phyloP scores from a whole-genome alignment of 1,140 invertebrate species.

The Drosophila sturtevanti region DNA sequence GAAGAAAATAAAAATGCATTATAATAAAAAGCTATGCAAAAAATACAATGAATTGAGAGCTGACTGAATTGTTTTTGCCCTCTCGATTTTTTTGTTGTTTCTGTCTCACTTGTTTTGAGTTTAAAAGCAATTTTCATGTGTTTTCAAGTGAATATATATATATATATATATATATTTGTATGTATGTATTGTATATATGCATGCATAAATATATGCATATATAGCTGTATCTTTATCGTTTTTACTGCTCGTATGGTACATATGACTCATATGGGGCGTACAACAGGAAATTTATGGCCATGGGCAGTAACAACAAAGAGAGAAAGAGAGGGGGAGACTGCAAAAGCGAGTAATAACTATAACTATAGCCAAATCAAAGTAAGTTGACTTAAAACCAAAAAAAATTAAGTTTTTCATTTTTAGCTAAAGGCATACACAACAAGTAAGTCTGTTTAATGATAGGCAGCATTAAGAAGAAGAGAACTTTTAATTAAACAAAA shows the following conservation, averaged over 20 bases:
- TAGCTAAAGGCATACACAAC: neutral
- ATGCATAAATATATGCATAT: neutral
- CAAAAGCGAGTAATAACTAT: slow-evolving; percentile 12
- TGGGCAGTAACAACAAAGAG: slow-evolving; percentile 16
- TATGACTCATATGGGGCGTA: slow-evolving; percentile 51
- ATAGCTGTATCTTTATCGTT: slow-evolving; percentile 63
- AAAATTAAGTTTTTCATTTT: neutral
- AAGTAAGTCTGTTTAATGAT: neutral
- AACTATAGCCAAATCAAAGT: slow-evolving; percentile 1
- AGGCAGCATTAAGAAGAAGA: neutral
- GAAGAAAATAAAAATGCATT: neutral
- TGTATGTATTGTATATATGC: slow-evolving; percentile 15
- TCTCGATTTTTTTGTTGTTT: slow-evolving; percentile 5
- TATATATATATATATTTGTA: neutral
- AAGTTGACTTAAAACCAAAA: neutral
- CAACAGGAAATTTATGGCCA: slow-evolving; percentile 62
- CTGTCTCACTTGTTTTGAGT: slow-evolving; percentile 9
- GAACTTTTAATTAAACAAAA: slow-evolving; percentile 3
- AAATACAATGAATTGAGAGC: slow-evolving; percentile 5
- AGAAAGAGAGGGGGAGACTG: slow-evolving; percentile 28
- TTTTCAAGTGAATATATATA: slow-evolving; percentile 56
- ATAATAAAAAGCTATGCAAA: slow-evolving; percentile 1
- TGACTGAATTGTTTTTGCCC: slow-evolving; percentile 10
- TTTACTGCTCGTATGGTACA: slow-evolving; percentile 27
- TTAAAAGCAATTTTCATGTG: slow-evolving; percentile 65